Evolutionary conservation across 2,113 vertebrate species (phyloP).

Genomic region (Phaethornis superciliosus): DNA sequence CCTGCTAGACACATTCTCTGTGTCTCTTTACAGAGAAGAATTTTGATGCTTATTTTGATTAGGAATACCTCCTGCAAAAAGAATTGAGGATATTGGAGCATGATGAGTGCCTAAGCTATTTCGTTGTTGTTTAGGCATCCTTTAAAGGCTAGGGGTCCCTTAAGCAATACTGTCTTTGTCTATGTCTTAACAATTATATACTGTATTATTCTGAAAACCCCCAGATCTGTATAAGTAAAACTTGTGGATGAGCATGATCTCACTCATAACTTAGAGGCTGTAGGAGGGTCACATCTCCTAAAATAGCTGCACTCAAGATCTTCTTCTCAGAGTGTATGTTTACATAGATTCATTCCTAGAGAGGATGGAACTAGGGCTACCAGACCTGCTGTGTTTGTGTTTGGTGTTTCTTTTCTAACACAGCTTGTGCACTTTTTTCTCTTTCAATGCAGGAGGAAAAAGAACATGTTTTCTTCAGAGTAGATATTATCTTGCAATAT

Average conservation of each 20-base stretch:
- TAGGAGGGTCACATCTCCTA: neutral
- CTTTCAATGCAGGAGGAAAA: conserved; percentile 73
- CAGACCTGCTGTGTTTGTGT: neutral
- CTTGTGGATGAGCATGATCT: neutral
- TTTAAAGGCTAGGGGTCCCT: neutral
- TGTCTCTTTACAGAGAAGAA: neutral
- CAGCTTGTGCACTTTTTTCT: neutral
- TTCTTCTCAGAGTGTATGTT: neutral
- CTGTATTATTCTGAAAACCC: neutral
- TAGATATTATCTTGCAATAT: conserved; percentile 87
- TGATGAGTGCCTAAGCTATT: neutral
- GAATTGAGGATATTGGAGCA: neutral
- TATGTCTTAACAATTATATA: neutral
- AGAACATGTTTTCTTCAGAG: conserved; percentile 82
- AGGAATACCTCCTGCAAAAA: neutral
- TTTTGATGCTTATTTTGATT: neutral
- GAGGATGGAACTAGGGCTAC: neutral
- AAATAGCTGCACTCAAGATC: neutral
- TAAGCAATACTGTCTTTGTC: neutral
- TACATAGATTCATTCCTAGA: neutral
- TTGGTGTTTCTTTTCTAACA: neutral
- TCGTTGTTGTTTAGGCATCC: neutral
- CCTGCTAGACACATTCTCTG: too few relatives aligned
- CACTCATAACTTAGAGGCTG: accelerated
- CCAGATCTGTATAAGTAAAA: neutral